A percentile compares a stretch with the other conserved stretches of the same genome.
These are phyloP conservation scores for Baryphthengus martii DNA, from an alignment of 2,113 vertebrate species.

Conservation along the genomic window DNA sequence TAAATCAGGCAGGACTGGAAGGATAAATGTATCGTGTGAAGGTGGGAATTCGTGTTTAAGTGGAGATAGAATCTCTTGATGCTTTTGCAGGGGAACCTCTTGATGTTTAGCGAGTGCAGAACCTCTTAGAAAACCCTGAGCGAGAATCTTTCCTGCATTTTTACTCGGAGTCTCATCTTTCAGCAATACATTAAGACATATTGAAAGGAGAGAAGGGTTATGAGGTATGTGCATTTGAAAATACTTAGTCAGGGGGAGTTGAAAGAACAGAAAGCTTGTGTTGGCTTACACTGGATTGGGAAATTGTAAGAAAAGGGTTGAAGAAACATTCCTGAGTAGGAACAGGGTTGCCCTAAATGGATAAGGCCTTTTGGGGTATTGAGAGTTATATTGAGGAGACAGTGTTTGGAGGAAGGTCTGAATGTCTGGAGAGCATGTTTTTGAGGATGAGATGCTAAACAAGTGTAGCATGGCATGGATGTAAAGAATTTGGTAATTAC, in stretches of 20 bases:
- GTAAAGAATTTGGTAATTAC: not conserved
- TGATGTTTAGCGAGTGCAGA: no score
- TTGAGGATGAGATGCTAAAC: not conserved
- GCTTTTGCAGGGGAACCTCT: no score
- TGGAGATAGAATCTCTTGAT: no score
- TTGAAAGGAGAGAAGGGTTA: not conserved
- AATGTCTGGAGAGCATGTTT: accelerated
- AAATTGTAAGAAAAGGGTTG: not conserved
- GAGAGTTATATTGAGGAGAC: accelerated
- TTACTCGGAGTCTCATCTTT: no score
- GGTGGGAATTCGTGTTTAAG: no score
- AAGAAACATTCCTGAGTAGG: not conserved
- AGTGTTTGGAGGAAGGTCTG: not conserved
- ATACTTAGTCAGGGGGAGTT: not conserved
- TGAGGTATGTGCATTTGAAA: not conserved
- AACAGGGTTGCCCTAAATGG: not conserved
- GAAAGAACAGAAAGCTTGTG: not conserved
- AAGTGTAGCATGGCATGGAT: not conserved
- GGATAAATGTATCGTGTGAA: no score
- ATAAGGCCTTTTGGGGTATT: not conserved
- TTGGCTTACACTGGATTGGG: not conserved
- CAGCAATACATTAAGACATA: not conserved
- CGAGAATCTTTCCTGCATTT: no score
- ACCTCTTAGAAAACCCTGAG: no score
- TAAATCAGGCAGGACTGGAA: no score